Percentiles rank a stretch among this genome's conserved stretches.
Evolutionary conservation across 2,797 vertebrate species (phyloP).

Genomic region (Pangasius mekongensis): DNA sequence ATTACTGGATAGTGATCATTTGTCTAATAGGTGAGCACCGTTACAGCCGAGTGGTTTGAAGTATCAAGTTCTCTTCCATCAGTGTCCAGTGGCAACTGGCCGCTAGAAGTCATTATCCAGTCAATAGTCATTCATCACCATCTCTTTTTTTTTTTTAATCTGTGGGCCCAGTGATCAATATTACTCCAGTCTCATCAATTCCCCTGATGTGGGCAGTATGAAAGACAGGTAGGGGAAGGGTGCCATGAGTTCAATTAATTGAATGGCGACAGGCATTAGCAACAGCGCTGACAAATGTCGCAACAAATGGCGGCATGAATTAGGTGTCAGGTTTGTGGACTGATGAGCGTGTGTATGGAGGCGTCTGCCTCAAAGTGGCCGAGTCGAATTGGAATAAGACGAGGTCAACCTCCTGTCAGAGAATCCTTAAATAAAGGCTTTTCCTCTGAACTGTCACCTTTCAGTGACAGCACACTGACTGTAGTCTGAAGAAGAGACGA

Average conservation of each 20-base stretch:
- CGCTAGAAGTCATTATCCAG: constrained; percentile 64
- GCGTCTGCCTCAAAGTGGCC: constrained; percentile 46
- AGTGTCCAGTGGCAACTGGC: constrained; percentile 54
- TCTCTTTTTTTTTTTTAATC: constrained; percentile 65
- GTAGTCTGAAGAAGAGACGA: constrained; percentile 44
- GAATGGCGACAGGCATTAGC: constrained; percentile 69
- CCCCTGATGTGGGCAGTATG: constrained; percentile 63
- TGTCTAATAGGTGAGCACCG: constrained; percentile 4
- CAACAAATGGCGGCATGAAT: constrained; percentile 62
- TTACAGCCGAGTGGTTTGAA: constrained; percentile 45
- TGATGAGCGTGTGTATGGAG: constrained; percentile 62
- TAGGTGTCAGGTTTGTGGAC: constrained; percentile 66
- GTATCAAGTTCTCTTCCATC: constrained; percentile 50
- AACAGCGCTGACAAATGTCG: constrained; percentile 62
- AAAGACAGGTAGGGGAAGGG: constrained; percentile 66
- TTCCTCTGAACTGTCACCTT: constrained; percentile 65
- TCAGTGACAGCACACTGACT: constrained; percentile 60
- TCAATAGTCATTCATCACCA: constrained; percentile 69
- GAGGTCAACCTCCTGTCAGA: constrained; percentile 45
- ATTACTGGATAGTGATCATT: constrained; percentile 19
- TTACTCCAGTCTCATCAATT: constrained; percentile 69
- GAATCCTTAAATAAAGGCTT: constrained; percentile 61
- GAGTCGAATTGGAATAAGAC: constrained; percentile 43
- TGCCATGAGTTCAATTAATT: constrained; percentile 70
- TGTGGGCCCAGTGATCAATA: constrained; percentile 68